Conservation (phyloP, 2,888 invertebrate species). For the Melieria omissa region DNA sequence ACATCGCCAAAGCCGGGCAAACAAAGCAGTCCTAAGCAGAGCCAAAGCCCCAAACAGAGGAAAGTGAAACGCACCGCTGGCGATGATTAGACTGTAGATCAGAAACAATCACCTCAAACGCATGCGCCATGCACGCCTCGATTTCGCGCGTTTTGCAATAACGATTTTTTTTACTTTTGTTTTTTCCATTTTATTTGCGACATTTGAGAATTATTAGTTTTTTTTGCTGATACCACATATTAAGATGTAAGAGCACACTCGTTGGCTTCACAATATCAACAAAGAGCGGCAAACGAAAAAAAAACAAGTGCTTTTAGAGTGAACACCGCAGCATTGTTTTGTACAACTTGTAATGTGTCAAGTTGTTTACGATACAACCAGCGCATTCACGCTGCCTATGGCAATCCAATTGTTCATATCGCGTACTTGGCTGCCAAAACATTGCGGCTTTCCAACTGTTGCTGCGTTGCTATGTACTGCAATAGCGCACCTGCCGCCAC, state of each 20-base stretch:
- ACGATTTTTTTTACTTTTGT: conserved; percentile 8
- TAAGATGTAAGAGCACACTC: too few species aligned
- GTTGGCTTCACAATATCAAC: too few species aligned
- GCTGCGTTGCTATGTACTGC: too few species aligned
- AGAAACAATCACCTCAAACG: conserved; percentile 27
- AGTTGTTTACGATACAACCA: conserved; percentile 5
- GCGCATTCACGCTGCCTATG: background rate
- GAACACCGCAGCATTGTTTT: background rate
- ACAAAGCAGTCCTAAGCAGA: conserved; percentile 73
- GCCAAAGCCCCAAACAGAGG: conserved; percentile 80
- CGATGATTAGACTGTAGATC: conserved; percentile 27
- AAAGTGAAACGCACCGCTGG: conserved; percentile 67
- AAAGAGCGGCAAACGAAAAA: background rate
- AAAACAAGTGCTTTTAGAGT: background rate
- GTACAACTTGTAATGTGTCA: conserved; percentile 6
- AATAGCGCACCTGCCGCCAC: too few species aligned
- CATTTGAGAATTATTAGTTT: conserved; percentile 32
- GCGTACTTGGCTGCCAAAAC: background rate
- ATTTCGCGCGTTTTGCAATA: conserved; percentile 3
- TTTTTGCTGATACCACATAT: background rate
- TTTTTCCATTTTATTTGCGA: conserved; percentile 14
- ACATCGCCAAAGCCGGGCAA: conserved; percentile 68
- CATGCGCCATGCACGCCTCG: conserved; percentile 9
- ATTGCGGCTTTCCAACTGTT: too few species aligned
- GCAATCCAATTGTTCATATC: background rate